These are phyloP conservation scores for Pangasianodon hypophthalmus DNA, from an alignment of 2,113 vertebrate genomes.

Conservation along the genomic window DNA sequence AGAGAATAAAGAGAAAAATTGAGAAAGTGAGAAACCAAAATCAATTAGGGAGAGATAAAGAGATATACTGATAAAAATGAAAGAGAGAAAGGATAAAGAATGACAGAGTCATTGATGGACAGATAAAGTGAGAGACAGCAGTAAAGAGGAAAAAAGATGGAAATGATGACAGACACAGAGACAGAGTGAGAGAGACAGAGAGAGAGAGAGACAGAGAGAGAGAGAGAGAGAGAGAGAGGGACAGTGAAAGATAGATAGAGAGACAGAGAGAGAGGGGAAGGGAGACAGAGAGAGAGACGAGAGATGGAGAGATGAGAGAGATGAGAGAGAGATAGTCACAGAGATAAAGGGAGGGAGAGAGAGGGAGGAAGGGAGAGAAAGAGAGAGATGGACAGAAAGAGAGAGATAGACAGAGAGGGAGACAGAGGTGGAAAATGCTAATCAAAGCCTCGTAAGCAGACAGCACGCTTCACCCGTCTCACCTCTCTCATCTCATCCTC, in stretches of 20 bases:
- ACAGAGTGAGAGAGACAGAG: too few relatives aligned
- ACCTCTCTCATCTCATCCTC: constrained; percentile 32
- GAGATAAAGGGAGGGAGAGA: neutral
- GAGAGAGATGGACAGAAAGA: neutral
- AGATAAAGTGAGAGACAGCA: neutral
- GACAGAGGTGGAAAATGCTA: constrained; percentile 29
- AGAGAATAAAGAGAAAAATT: neutral
- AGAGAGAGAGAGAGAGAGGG: too few relatives aligned
- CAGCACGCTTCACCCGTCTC: constrained; percentile 31
- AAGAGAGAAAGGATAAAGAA: neutral
- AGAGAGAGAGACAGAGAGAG: too few relatives aligned
- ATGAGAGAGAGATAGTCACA: neutral
- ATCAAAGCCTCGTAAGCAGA: constrained; percentile 34
- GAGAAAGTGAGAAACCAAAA: neutral
- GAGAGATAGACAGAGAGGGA: neutral
- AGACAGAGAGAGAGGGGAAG: too few relatives aligned
- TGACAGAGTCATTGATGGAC: neutral
- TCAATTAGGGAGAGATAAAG: neutral
- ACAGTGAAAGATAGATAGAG: too few relatives aligned
- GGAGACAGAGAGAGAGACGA: too few relatives aligned
- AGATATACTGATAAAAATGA: neutral
- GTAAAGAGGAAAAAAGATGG: neutral
- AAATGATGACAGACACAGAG: neutral
- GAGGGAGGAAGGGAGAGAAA: neutral
- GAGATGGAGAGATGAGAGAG: neutral